Evolutionary conservation across 2,888 invertebrate species (phyloP).

Genomic region (Spatulosminthurus flaviceps): DNA sequence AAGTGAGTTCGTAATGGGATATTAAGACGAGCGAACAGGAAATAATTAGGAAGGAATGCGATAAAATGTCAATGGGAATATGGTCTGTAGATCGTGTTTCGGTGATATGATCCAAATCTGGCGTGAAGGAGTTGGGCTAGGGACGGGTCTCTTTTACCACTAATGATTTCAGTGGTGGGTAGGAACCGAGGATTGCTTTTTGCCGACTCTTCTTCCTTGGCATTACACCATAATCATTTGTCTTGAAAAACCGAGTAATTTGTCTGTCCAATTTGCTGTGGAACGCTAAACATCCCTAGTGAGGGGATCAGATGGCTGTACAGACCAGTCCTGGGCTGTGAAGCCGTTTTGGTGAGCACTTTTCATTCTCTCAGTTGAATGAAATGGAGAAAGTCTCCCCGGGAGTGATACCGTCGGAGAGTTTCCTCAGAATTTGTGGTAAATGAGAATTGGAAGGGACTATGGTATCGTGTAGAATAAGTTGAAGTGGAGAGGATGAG

Average conservation of each 20-base stretch:
- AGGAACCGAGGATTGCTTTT: conserved; percentile 44
- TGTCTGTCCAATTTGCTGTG: conserved; percentile 64
- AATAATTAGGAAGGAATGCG: conserved; percentile 64
- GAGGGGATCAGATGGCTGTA: conserved; percentile 58
- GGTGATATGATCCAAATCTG: conserved; percentile 53
- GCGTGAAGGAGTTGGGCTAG: conserved; percentile 44
- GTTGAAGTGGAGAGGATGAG: conserved; percentile 14
- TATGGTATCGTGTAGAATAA: conserved; percentile 9
- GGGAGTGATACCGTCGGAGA: conserved; percentile 10
- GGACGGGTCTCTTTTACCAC: conserved; percentile 45
- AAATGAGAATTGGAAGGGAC: conserved; percentile 17
- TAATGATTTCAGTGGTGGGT: conserved; percentile 61
- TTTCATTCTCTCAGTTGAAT: conserved; percentile 38
- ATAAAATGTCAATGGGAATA: conserved; percentile 62
- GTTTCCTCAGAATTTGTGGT: conserved; percentile 19
- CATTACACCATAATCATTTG: conserved; percentile 63
- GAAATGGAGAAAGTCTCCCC: conserved; percentile 6
- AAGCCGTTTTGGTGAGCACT: conserved; percentile 43
- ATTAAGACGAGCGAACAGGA: conserved; percentile 62
- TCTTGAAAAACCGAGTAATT: conserved; percentile 62
- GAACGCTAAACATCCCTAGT: conserved; percentile 58
- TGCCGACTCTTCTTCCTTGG: conserved; percentile 56
- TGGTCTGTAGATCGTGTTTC: conserved; percentile 49
- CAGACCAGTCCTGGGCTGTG: conserved; percentile 34
- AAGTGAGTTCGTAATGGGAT: conserved; percentile 56